Evolutionary conservation across 2,888 invertebrate genomes (phyloP), one percentile per base, ranked within the genome.

Genomic region (Ornithoptera alexandrae): DNA sequence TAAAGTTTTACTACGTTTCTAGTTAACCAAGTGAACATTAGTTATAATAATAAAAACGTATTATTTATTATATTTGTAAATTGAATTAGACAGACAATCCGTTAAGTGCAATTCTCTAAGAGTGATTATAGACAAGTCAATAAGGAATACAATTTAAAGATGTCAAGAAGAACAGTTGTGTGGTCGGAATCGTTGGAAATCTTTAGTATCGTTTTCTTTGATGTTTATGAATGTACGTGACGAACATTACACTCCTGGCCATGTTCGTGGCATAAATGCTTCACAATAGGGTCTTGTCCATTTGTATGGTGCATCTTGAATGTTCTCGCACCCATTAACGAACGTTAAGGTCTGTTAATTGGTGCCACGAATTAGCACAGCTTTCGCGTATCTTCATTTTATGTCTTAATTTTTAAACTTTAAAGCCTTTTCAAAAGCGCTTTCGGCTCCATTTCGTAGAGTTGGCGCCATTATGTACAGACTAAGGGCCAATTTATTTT

Each of bases 291-390:
- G 79, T 79, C 80, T 83, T 84, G 86, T 85, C 80, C 81, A 65
- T 69, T 69, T 36, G 82, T 74, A 74, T 70, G 76, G 46, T 77
- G 75, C 80, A 81, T 80, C 79, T 81, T 76, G 79, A 77, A 81
- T 78, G 79, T 77, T 79, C 78, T 77, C 74, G 74, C 78, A 63
- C 30, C 67, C 57, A 70, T 70, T 70, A 70, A 67, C 70, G 50
- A n/a, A 46, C 64, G 17, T 87, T 86, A 87, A 81, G 81, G 84
- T 73, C 78, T 83, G 88, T 87, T 88, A 88, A 88, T 88, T 81
- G 81, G 77, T 77, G 81, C 77, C 75, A 78, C 78, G 83, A 86
- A 88, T 88, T 89, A 88, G 84, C 89, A 83, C 82, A 79, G 78
- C 57, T 69, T 78, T 81, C 84, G 84, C 81, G 78, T 80, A 80